These are phyloP conservation scores for Caenorhabditis inopinata DNA, from an alignment of 1,140 invertebrate species.

Conservation along the genomic window DNA sequence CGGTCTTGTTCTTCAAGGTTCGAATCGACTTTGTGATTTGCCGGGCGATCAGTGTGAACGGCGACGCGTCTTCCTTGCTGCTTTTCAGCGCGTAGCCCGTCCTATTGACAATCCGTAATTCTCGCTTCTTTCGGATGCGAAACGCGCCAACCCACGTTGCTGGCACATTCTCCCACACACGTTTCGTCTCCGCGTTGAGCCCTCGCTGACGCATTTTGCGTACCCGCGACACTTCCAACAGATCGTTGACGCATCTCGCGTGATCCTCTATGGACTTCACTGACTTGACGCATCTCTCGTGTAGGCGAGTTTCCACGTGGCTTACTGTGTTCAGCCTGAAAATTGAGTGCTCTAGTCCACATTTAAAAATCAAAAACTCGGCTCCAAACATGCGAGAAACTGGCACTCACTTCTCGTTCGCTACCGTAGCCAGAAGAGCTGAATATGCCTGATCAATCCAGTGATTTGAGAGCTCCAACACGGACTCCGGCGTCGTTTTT, in stretches of 20 bases:
- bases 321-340: not conserved
- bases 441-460: not conserved
- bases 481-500: not conserved
- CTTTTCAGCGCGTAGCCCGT: not conserved
- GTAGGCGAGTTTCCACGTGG: not conserved
- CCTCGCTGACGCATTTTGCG: not conserved
- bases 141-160: not conserved
- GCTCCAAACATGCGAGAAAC: no score
- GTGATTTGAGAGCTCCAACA: not conserved
- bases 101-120: not conserved
- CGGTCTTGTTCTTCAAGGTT: conserved; percentile 32
- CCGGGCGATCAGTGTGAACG: conserved; percentile 8
- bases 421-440: not conserved
- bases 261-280: not conserved
- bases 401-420: not conserved
- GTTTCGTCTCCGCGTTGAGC: no score
- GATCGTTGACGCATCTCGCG: not conserved
- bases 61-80: not conserved
- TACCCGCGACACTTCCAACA: not conserved
- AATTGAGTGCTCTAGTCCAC: not conserved
- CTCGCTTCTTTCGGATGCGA: not conserved
- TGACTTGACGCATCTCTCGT: not conserved
- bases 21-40: conserved; percentile 34
- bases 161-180: not conserved
- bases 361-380: no score